Percentiles rank a stretch among this genome's conserved stretches.
Evolutionary conservation across 92 coral and sea anemone species (phyloP).

Genomic region (Epizoanthus scotinus): DNA sequence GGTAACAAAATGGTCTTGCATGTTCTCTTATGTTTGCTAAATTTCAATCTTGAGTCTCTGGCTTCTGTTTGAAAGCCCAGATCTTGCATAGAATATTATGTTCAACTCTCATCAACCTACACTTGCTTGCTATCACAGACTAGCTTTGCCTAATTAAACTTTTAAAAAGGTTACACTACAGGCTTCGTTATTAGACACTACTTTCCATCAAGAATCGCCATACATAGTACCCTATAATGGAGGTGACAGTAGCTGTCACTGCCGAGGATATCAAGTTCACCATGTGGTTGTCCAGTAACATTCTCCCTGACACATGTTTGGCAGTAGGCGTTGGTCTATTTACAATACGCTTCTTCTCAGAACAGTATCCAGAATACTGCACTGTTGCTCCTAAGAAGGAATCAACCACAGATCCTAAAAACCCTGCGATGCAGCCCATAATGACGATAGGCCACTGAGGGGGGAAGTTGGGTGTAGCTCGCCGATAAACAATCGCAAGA

Average conservation of each 20-base stretch:
- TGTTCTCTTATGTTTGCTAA: too few relatives aligned
- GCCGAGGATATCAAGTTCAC: slow-evolving; percentile 87
- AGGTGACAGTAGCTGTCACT: slow-evolving; percentile 75
- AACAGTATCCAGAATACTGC: slow-evolving; percentile 94
- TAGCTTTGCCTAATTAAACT: not conserved
- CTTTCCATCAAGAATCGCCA: slow-evolving; percentile 64
- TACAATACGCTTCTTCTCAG: slow-evolving; percentile 76
- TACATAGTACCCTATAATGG: slow-evolving; percentile 81
- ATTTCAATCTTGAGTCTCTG: too few relatives aligned
- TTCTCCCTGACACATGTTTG: slow-evolving; percentile 82
- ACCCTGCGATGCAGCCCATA: slow-evolving; percentile 88
- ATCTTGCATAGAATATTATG: too few relatives aligned
- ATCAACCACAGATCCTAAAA: slow-evolving; percentile 85
- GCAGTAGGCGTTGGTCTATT: slow-evolving; percentile 74
- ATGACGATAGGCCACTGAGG: slow-evolving; percentile 96
- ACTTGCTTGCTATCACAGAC: too few relatives aligned
- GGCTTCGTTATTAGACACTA: slow-evolving; percentile 3
- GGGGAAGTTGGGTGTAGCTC: slow-evolving; percentile 56
- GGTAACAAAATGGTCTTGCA: too few relatives aligned
- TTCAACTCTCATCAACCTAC: too few relatives aligned
- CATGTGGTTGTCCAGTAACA: slow-evolving; percentile 84
- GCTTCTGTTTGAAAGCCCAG: too few relatives aligned
- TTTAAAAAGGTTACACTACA: not conserved
- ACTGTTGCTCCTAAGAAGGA: slow-evolving; percentile 94
- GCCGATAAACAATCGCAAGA: slow-evolving; percentile 53